phyloP scores from a whole-genome alignment of 2,113 vertebrate genomes.

The Coracopsis vasa region DNA sequence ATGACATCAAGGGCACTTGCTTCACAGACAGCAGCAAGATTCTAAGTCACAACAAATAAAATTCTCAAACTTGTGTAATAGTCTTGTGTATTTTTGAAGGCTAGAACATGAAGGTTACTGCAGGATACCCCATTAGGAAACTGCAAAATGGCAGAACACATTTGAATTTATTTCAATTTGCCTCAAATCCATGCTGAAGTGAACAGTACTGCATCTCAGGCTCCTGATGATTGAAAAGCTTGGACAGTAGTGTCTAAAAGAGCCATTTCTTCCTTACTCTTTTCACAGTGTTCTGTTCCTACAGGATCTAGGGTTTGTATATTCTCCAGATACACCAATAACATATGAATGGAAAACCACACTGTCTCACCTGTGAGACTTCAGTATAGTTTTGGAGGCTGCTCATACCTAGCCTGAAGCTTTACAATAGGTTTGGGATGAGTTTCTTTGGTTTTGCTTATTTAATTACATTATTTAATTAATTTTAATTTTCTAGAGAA shows the following conservation, averaged over 20 bases:
- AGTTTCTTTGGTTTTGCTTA: not conserved
- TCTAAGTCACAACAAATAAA: not conserved
- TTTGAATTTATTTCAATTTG: not conserved
- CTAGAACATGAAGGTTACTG: not conserved
- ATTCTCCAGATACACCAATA: not conserved
- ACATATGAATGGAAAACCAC: not conserved
- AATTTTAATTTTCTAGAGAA: not conserved
- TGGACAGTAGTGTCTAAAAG: not conserved
- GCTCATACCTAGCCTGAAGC: not conserved
- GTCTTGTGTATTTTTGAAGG: not conserved
- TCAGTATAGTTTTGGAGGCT: not conserved
- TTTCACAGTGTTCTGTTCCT: not conserved
- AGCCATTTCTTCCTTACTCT: not conserved
- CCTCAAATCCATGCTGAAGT: not conserved
- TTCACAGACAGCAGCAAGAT: not conserved
- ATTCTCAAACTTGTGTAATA: not conserved
- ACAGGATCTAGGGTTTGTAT: not conserved
- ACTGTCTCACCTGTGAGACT: not conserved
- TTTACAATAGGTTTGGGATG: not conserved
- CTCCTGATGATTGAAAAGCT: not conserved
- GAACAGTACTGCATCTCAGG: not conserved
- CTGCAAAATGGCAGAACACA: not conserved
- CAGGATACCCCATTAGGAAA: not conserved
- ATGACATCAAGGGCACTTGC: not conserved
- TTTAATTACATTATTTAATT: not conserved